phyloP scores from a whole-genome alignment of 2,113 vertebrate species.

The Gavia stellata region DNA sequence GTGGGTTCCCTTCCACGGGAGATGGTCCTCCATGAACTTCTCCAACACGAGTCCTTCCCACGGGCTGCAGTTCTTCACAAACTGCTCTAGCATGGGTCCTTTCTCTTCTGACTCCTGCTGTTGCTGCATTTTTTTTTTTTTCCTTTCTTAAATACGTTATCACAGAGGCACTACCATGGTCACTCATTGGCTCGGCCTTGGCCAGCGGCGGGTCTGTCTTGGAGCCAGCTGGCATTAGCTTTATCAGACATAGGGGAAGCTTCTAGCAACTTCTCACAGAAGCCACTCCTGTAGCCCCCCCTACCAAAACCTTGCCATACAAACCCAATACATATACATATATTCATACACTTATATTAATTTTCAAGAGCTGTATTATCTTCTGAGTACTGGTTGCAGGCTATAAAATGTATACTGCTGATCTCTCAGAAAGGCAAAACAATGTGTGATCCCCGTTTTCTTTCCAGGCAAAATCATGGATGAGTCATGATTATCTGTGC shows the following conservation, averaged over 20 bases:
- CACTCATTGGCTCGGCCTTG: not conserved
- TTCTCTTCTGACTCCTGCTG: not conserved
- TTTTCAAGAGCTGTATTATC: not conserved
- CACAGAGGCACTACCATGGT: not conserved
- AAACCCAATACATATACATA: not conserved
- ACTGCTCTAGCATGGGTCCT: not conserved
- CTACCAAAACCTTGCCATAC: not conserved
- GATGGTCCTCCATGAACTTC: not conserved
- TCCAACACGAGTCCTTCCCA: not conserved
- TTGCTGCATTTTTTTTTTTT: not conserved
- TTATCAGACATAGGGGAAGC: accelerated
- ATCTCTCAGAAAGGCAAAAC: not conserved
- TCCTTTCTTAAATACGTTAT: not conserved
- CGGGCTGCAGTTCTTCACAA: not conserved
- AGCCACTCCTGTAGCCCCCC: not conserved
- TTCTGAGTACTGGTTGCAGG: not conserved
- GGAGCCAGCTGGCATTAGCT: not conserved
- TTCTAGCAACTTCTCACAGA: not conserved
- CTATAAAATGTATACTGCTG: not conserved
- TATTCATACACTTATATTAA: not conserved
- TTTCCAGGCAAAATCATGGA: not conserved
- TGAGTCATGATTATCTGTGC: not conserved
- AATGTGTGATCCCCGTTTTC: not conserved
- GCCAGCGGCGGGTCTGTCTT: accelerated
- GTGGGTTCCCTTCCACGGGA: not conserved